Percentiles rank a stretch among this genome's conserved stretches.
Conservation (phyloP, 2,797 vertebrate species). For the Protosalanx chinensis region DNA sequence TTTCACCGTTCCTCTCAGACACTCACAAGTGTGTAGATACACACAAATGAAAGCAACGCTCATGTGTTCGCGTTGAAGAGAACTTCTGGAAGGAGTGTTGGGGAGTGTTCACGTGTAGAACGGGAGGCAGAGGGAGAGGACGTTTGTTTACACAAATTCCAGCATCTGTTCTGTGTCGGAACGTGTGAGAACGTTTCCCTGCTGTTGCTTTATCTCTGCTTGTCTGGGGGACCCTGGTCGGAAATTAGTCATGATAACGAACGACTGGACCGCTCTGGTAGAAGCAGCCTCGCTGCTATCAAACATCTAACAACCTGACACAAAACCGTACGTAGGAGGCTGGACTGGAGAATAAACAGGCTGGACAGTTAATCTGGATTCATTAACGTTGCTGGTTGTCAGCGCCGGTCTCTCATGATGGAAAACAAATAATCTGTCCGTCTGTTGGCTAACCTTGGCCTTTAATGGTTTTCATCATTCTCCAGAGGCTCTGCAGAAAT, state of each 20-base stretch:
- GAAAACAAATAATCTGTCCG: background rate
- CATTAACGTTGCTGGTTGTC: background rate
- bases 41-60: slow-evolving; percentile 48
- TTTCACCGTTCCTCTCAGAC: background rate
- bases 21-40: slow-evolving; percentile 17
- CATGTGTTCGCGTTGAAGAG: slow-evolving; percentile 21
- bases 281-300: slow-evolving; percentile 22
- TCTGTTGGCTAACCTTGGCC: background rate
- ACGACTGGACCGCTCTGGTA: slow-evolving; percentile 24
- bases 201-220: slow-evolving; percentile 17
- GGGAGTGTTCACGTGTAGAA: slow-evolving; percentile 17
- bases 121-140: background rate
- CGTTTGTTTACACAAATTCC: slow-evolving; percentile 43
- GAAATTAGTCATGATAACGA: slow-evolving; percentile 30
- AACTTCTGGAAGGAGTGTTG: slow-evolving; percentile 32
- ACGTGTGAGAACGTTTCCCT: slow-evolving; percentile 37
- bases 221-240: slow-evolving; percentile 31
- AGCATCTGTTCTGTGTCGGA: slow-evolving; percentile 51
- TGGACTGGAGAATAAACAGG: background rate
- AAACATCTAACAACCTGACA: background rate
- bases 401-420: background rate
- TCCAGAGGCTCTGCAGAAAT: no score
- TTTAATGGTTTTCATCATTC: background rate
- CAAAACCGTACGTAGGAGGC: background rate
- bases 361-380: background rate